Base-by-base conservation (phyloP, 2,113 vertebrate genomes). In the Steatornis caripensis region DNA sequence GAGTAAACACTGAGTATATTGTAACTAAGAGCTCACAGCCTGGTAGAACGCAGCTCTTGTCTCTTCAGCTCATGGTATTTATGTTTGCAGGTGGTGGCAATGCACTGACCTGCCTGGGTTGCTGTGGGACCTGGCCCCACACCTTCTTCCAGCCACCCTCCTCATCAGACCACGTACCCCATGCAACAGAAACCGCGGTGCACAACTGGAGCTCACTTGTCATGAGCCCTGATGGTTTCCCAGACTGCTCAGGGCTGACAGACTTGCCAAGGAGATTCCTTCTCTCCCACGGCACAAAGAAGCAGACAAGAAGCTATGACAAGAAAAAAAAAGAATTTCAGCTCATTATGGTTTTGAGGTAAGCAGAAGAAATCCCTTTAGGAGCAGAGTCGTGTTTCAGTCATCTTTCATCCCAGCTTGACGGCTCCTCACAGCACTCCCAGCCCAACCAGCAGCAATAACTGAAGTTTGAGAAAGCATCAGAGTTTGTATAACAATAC, bases 331-430 rank as follows among this genome's bases (percentile, higher is more conserved):
- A 34, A n/a, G n/a, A n/a, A 5, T 7, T 8, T 15, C 48, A 91
- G 90, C 65, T 87, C 71, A 72, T 72, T 58, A 66, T 65, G 79
- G 77, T 77, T 97, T 90, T 92, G 80, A 96, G 85, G 71, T 17
- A 72, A 87, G 93, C 39, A 85, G 78, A 36, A 96, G 49, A 77
- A 96, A 95, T 55, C 45, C 46, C 74, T 96, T 71, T 13, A 91
- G 91, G 74, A 96, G 60, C 72, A 89, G 84, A 96, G 68, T 70
- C 55, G 76, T 85, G 86, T 55, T 94, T 86, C 57, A 89, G 34
- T 64, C 65, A 68, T n/a, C 84, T 68, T 95, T 92, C 93, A 96
- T 90, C 82, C 93, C 96, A 96, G 74, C 55, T 68, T 84, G 85
- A 39, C n/a, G n/a, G n/a, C n/a, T n/a, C n/a, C n/a, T n/a, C n/a